Conservation (phyloP, 2,113 vertebrate genomes). For the Microtus richardsoni region DNA sequence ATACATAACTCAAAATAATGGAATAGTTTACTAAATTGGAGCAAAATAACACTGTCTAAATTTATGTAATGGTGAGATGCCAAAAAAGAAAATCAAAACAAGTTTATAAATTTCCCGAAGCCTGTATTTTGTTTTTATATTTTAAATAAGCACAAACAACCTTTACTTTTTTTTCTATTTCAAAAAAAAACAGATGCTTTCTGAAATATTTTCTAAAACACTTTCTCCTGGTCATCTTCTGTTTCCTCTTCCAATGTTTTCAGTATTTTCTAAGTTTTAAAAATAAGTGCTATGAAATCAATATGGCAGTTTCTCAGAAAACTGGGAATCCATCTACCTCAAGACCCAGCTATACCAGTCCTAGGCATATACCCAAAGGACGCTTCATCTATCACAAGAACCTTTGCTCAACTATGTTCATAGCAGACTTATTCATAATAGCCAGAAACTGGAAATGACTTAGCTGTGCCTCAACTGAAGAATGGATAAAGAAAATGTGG, state of each 20-base stretch:
- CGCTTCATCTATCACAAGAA: not conserved
- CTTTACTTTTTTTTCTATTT: constrained; percentile 53
- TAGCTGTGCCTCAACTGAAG: not conserved
- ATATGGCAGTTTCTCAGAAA: not conserved
- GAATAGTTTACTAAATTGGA: not conserved
- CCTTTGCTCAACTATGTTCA: not conserved
- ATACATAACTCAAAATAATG: constrained; percentile 55
- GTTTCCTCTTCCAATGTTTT: constrained; percentile 57
- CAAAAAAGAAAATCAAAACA: constrained; percentile 22
- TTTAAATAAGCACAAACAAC: constrained; percentile 24
- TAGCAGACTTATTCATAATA: not conserved
- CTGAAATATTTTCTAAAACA: constrained; percentile 61
- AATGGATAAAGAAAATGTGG: not conserved
- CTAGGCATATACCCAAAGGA: not conserved
- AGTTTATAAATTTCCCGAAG: constrained; percentile 48
- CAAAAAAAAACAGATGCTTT: constrained; percentile 23
- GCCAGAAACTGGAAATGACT: not conserved
- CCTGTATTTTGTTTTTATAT: not conserved
- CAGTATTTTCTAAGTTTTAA: constrained; percentile 59
- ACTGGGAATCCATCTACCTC: not conserved
- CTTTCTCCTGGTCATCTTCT: constrained; percentile 37
- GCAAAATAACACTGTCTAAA: constrained; percentile 32
- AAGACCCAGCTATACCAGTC: not conserved
- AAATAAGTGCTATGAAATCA: not conserved
- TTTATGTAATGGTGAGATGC: constrained; percentile 14